Percentiles rank a stretch among this genome's conserved stretches.
Conservation (phyloP, 2,888 invertebrate genomes). For the Palloptera scutellata region DNA sequence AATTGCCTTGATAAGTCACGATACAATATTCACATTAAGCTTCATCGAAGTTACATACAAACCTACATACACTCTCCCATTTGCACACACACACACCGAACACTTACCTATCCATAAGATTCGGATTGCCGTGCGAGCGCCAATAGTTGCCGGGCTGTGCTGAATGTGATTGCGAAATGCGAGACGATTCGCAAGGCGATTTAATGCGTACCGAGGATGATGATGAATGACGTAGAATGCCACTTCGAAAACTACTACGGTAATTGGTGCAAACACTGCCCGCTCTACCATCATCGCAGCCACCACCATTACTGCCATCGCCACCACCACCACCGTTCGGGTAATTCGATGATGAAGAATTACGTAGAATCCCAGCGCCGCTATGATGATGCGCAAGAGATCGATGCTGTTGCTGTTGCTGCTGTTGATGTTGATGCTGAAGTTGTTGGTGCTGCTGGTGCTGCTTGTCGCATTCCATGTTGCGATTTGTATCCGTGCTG, state of each 20-base stretch:
- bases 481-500: constrained; percentile 54
- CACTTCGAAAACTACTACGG: constrained; percentile 49
- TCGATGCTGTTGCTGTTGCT: constrained; percentile 35
- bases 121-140: constrained; percentile 55
- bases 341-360: constrained; percentile 37
- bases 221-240: constrained; percentile 51
- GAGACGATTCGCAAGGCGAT: constrained; percentile 35
- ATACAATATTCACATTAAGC: no score
- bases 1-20: no score
- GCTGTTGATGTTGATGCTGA: constrained; percentile 27
- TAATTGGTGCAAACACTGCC: constrained; percentile 21
- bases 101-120: constrained; percentile 56
- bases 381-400: constrained; percentile 4
- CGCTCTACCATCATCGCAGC: constrained; percentile 12
- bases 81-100: neutral
- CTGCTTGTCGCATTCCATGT: constrained; percentile 39
- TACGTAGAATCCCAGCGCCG: constrained; percentile 7
- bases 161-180: constrained; percentile 45
- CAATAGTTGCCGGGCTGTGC: constrained; percentile 49
- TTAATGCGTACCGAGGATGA: constrained; percentile 48
- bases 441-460: constrained; percentile 33
- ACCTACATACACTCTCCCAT: no score
- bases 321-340: constrained; percentile 37
- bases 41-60: no score
- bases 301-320: constrained; percentile 15